Conservation (phyloP, 1,140 invertebrate species). For the Leptopilina clavipes region DNA sequence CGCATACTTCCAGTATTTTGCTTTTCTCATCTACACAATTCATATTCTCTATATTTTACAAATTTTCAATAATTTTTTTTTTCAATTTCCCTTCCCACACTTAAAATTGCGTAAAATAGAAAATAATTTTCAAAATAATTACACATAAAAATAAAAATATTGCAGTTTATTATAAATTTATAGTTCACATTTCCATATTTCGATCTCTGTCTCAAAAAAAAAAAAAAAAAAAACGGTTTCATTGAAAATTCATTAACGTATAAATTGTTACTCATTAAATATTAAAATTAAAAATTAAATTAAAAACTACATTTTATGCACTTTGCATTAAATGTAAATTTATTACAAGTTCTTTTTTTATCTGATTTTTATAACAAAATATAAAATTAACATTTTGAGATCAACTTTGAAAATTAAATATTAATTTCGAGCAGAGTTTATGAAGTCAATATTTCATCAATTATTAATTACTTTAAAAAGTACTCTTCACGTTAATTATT, state of each 20-base stretch:
- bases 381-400: neutral
- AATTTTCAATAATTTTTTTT: neutral
- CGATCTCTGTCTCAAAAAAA: too few relatives aligned
- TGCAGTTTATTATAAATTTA: too few relatives aligned
- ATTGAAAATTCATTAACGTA: neutral
- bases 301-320: neutral
- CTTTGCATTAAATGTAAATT: neutral
- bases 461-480: too few relatives aligned
- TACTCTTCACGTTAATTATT: too few relatives aligned
- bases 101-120: too few relatives aligned
- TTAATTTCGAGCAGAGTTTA: too few relatives aligned
- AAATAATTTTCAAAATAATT: too few relatives aligned
- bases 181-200: too few relatives aligned
- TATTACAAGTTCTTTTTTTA: neutral
- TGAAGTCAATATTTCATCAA: too few relatives aligned
- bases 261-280: neutral
- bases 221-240: neutral
- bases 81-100: too few relatives aligned
- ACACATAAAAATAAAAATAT: too few relatives aligned
- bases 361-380: neutral
- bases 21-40: constrained; percentile 41
- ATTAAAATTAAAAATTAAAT: neutral
- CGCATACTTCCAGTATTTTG: constrained; percentile 37
- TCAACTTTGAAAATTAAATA: too few relatives aligned
- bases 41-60: neutral